These are phyloP conservation scores for Epistrophe grossulariae DNA, from an alignment of 2,888 invertebrate species.

Conservation along the genomic window DNA sequence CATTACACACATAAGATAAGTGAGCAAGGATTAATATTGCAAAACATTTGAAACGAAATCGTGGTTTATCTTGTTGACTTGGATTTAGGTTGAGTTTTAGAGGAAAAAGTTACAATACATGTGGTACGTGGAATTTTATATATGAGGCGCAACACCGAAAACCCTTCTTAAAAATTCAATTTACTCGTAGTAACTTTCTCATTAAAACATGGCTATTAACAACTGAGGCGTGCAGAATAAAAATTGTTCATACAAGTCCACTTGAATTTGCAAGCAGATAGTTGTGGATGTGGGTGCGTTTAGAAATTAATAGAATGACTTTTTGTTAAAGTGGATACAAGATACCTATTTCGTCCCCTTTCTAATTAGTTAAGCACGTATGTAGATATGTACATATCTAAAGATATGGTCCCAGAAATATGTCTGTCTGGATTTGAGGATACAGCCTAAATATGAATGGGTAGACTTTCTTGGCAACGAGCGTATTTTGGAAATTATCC, in stretches of 20 bases:
- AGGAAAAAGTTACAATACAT: neutral
- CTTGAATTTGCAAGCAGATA: too few species aligned
- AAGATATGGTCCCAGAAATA: too few species aligned
- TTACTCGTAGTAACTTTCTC: neutral
- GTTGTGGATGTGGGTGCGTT: neutral
- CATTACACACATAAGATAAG: neutral
- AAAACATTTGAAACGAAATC: neutral
- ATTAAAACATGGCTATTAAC: neutral
- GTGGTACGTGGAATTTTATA: neutral
- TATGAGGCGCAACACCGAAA: neutral
- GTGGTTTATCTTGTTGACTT: neutral
- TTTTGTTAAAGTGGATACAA: too few species aligned
- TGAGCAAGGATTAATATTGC: neutral
- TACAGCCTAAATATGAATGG: too few species aligned
- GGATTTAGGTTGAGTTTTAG: neutral
- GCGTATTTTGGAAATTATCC: too few species aligned
- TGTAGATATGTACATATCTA: too few species aligned
- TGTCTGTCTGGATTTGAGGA: too few species aligned
- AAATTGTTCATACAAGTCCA: neutral
- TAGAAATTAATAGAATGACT: neutral
- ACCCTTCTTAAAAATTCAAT: neutral
- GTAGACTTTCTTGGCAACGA: too few species aligned
- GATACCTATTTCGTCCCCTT: too few species aligned
- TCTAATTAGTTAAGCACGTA: too few species aligned
- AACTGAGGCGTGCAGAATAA: neutral